Evolutionary conservation across 2,113 vertebrate species (phyloP).

Genomic region (Periophthalmus modestus): DNA sequence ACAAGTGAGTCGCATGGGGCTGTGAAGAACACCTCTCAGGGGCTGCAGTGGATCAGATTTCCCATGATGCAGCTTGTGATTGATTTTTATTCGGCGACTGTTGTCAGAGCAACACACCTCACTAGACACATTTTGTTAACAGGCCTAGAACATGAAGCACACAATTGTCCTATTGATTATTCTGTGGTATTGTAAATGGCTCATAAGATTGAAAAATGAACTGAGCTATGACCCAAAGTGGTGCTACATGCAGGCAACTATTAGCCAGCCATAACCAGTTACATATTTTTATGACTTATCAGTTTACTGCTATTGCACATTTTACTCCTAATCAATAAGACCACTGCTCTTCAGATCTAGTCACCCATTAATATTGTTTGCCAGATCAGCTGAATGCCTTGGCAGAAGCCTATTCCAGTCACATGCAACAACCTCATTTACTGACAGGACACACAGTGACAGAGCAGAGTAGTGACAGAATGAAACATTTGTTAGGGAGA

Average conservation of each 20-base stretch:
- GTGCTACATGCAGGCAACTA: background rate
- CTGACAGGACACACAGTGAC: too few relatives aligned
- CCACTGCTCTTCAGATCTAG: too few relatives aligned
- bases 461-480: too few relatives aligned
- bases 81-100: constrained; percentile 36
- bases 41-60: constrained; percentile 5
- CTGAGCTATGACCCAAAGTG: background rate
- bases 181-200: background rate
- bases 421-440: too few relatives aligned
- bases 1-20: too few relatives aligned
- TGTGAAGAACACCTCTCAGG: too few relatives aligned
- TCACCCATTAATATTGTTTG: too few relatives aligned
- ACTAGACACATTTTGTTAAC: constrained; percentile 12
- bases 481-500: too few relatives aligned
- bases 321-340: background rate
- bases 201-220: background rate
- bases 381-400: too few relatives aligned
- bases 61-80: constrained; percentile 36
- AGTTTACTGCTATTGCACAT: background rate
- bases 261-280: background rate
- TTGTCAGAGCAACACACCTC: constrained; percentile 5
- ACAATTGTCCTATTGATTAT: constrained; percentile 38
- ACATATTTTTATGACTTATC: background rate
- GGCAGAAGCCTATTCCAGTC: too few relatives aligned
- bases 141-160: constrained; percentile 15